Percentiles rank a stretch among this genome's conserved stretches.
Conservation (phyloP, 2,797 vertebrate genomes). For the Macroramphosus scolopax region DNA sequence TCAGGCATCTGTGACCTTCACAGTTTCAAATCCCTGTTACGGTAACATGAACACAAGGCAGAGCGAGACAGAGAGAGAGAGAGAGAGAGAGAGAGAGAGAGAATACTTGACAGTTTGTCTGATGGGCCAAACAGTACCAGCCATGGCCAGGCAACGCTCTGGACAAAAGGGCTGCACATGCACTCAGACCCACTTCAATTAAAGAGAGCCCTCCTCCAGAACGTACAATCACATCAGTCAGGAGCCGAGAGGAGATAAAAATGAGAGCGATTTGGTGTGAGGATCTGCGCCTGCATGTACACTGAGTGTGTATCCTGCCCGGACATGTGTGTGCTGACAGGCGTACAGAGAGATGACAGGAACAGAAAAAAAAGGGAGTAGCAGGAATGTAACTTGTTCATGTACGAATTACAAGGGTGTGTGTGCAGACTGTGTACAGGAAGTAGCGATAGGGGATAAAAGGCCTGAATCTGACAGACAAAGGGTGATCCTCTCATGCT, state of each 20-base stretch:
- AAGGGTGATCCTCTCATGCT: constrained; percentile 68
- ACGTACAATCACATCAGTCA: constrained; percentile 77
- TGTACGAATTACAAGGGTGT: constrained; percentile 53
- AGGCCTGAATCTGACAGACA: constrained; percentile 64
- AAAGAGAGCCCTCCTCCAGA: constrained; percentile 70
- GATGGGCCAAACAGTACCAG: constrained; percentile 84
- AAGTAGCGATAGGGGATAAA: constrained; percentile 51
- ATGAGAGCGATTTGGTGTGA: constrained; percentile 55
- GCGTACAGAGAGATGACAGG: constrained; percentile 61
- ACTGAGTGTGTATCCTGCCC: not conserved
- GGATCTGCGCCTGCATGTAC: constrained; percentile 46
- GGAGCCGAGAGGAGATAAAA: constrained; percentile 56
- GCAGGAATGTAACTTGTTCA: constrained; percentile 52
- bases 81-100: constrained; percentile 19
- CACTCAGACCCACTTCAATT: constrained; percentile 72
- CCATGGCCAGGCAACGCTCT: constrained; percentile 74
- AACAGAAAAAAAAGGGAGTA: constrained; percentile 46
- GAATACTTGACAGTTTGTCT: constrained; percentile 72
- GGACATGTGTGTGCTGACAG: constrained; percentile 56
- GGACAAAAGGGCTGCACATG: constrained; percentile 70
- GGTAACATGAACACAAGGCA: constrained; percentile 79
- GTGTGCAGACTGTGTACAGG: constrained; percentile 32
- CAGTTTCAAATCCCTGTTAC: constrained; percentile 71
- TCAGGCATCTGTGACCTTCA: constrained; percentile 78
- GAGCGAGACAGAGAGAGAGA: no score